These are phyloP conservation scores for Drosophila pegasa DNA, from an alignment of 2,888 invertebrate species.

Conservation along the genomic window DNA sequence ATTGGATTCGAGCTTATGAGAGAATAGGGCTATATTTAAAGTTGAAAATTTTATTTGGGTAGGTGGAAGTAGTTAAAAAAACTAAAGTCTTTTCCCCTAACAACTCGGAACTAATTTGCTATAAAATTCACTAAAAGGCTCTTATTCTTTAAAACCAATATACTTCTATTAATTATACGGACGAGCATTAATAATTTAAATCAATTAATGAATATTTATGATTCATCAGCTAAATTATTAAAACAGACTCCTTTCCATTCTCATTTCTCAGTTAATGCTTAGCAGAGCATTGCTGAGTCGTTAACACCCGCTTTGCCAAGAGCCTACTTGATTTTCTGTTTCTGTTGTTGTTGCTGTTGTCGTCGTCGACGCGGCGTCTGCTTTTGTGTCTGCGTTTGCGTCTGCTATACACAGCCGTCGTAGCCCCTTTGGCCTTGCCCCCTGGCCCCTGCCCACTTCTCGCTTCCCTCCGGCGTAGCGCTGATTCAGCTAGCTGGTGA, in stretches of 20 bases:
- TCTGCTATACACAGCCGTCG: not conserved
- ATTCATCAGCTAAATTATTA: not conserved
- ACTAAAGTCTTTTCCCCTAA: no score
- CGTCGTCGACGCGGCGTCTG: slow-evolving; percentile 55
- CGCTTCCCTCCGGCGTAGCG: slow-evolving; percentile 1
- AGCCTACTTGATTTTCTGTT: slow-evolving; percentile 4
- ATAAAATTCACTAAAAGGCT: no score
- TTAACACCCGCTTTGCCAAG: not conserved
- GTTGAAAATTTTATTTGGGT: no score
- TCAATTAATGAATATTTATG: no score
- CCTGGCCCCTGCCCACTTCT: no score
- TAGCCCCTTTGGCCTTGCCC: not conserved
- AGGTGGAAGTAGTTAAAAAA: no score
- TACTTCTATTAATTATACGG: not conserved
- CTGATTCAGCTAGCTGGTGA: slow-evolving; percentile 51
- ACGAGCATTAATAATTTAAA: no score
- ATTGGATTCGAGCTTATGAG: no score
- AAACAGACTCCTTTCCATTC: not conserved
- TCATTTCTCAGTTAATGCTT: not conserved
- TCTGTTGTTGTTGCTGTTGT: slow-evolving; percentile 8
- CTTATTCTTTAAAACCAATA: not conserved
- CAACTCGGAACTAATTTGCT: no score
- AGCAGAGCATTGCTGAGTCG: slow-evolving; percentile 6
- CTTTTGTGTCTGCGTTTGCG: slow-evolving; percentile 62
- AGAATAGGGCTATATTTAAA: no score